phyloP scores from a whole-genome alignment of 2,888 invertebrate species.

The Strigamia crassipes region DNA sequence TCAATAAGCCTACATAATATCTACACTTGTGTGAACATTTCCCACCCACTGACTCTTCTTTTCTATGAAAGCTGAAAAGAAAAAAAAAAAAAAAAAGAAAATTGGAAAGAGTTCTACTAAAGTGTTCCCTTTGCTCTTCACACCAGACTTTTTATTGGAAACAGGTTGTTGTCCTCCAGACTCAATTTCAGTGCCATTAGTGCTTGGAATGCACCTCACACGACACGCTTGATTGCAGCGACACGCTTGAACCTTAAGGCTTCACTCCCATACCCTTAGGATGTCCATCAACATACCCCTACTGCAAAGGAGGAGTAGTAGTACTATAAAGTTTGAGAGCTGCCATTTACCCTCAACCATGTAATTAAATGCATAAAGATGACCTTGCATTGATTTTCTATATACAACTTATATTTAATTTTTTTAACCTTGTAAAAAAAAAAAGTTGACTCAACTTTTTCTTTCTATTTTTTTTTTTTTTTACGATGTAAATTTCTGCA shows the following conservation, averaged over 20 bases:
- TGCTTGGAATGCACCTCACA: constrained; percentile 40
- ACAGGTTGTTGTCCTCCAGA: constrained; percentile 42
- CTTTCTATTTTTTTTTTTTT: too few relatives aligned
- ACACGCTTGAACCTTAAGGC: constrained; percentile 40
- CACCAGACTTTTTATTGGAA: constrained; percentile 42
- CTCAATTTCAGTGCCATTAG: constrained; percentile 42
- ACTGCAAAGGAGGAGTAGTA: constrained; percentile 24
- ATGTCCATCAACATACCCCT: constrained; percentile 32
- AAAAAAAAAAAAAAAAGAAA: constrained; percentile 14
- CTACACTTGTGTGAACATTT: constrained; percentile 37
- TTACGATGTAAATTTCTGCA: constrained; percentile 40
- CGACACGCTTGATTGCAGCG: constrained; percentile 42
- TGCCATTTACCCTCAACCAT: constrained; percentile 4
- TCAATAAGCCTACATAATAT: constrained; percentile 42
- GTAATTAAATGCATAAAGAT: constrained; percentile 27
- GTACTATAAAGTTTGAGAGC: background rate
- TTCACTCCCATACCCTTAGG: constrained; percentile 37
- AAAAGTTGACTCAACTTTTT: background rate
- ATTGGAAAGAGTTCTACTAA: constrained; percentile 35
- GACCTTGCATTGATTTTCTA: background rate
- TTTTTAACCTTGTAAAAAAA: constrained; percentile 1
- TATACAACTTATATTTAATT: background rate
- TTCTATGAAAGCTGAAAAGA: background rate
- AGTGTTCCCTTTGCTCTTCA: constrained; percentile 39
- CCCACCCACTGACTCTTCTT: constrained; percentile 29